Percentiles rank a stretch among this genome's conserved stretches.
Evolutionary conservation across 2,113 vertebrate genomes (phyloP).

Genomic region (Tragelaphus scriptus): DNA sequence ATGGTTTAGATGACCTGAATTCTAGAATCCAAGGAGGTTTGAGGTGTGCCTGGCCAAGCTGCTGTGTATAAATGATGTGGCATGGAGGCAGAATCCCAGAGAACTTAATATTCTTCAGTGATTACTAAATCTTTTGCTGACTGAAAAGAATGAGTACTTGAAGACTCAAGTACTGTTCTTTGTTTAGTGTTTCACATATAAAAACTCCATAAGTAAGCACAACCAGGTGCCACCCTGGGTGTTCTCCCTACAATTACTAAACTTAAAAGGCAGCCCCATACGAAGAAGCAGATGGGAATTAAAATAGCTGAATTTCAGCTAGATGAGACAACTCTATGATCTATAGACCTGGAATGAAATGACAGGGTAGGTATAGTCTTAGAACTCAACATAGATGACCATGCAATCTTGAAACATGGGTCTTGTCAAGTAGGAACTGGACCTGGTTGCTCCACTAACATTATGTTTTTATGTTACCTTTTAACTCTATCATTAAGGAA

Average conservation of each 20-base stretch:
- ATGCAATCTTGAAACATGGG: background rate
- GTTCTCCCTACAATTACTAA: conserved; percentile 42
- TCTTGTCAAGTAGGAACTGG: conserved; percentile 49
- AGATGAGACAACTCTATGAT: conserved; percentile 34
- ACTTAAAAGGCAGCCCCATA: conserved; percentile 6
- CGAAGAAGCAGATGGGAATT: background rate
- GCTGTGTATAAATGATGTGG: background rate
- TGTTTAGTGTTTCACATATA: background rate
- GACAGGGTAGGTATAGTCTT: conserved; percentile 50
- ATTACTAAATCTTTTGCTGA: background rate
- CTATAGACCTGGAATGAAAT: conserved; percentile 36
- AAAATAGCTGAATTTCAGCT: conserved; percentile 46
- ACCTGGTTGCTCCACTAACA: conserved; percentile 32
- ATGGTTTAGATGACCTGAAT: background rate
- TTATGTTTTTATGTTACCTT: conserved; percentile 51
- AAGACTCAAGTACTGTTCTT: background rate
- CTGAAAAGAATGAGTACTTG: background rate
- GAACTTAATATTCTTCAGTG: background rate
- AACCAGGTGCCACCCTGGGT: background rate
- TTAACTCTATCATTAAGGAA: conserved; percentile 54
- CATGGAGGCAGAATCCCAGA: background rate
- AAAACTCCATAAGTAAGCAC: background rate
- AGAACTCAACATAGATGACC: conserved; percentile 21
- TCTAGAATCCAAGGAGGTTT: background rate
- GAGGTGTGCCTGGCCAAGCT: background rate